phyloP scores from a whole-genome alignment of 37 sponge, comb jelly and placozoan species.

The Spongilla lacustris region DNA sequence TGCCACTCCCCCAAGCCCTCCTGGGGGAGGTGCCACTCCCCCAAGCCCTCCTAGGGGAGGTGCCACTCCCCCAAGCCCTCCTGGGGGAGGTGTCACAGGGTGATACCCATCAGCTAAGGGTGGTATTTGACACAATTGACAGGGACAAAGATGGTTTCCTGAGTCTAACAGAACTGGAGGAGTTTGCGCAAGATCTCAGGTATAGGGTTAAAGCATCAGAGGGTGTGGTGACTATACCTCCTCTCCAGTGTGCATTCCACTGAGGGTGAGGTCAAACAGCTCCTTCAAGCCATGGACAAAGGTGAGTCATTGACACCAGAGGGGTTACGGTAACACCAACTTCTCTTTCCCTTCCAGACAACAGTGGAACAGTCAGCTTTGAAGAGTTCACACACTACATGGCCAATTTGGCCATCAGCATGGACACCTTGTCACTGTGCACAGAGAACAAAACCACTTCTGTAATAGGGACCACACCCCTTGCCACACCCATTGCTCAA shows the following conservation, averaged over 20 bases:
- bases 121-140: conserved; percentile 84
- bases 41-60: no score
- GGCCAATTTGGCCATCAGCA: no score
- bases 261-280: conserved; percentile 23
- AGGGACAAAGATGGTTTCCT: conserved; percentile 66
- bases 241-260: not conserved
- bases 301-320: conserved; percentile 33
- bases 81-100: not conserved
- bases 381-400: conserved; percentile 79
- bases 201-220: not conserved
- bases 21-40: not conserved
- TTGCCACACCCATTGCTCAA: not conserved
- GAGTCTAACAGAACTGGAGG: conserved; percentile 57
- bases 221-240: not conserved
- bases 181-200: conserved; percentile 67
- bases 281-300: conserved; percentile 57
- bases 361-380: conserved; percentile 68
- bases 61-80: not conserved
- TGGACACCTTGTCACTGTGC: conserved; percentile 43
- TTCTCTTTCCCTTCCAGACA: conserved; percentile 28
- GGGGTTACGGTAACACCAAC: no score
- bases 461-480: not conserved
- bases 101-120: conserved; percentile 58
- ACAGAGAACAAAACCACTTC: not conserved
- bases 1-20: not conserved